These are phyloP conservation scores for Dryococelus australis DNA, from an alignment of 2,888 invertebrate genomes.

Conservation along the genomic window DNA sequence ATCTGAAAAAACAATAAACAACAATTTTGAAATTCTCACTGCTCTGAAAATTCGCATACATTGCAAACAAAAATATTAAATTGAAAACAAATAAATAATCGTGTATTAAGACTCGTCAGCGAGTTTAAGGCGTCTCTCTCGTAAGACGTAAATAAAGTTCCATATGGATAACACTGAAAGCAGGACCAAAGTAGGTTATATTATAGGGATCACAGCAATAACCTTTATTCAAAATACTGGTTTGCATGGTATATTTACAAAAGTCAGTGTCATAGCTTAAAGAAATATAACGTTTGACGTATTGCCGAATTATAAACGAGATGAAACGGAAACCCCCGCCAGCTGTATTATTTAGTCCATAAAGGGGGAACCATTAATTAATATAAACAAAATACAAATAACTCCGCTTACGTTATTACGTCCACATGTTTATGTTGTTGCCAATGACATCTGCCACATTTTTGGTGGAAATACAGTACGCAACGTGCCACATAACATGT, in stretches of 20 bases:
- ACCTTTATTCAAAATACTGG: background rate
- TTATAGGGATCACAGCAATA: background rate
- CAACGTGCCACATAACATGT: constrained; percentile 27
- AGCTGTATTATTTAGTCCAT: background rate
- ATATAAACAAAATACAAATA: background rate
- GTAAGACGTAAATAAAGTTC: background rate
- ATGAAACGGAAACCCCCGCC: background rate
- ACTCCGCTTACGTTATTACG: constrained; percentile 24
- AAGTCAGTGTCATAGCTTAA: background rate
- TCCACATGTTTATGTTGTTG: constrained; percentile 23
- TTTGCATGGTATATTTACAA: background rate
- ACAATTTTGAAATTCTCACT: background rate
- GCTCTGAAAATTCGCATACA: background rate
- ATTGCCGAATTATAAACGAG: background rate
- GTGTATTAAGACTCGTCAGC: background rate
- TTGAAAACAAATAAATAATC: background rate
- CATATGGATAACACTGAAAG: background rate
- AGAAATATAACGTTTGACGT: background rate
- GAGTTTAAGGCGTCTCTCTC: background rate
- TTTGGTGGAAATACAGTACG: constrained; percentile 32
- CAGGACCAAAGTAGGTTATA: background rate
- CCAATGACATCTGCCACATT: constrained; percentile 37
- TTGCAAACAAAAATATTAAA: background rate
- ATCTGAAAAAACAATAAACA: background rate
- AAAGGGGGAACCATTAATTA: background rate